Percentiles rank a stretch among this genome's conserved stretches.
These are phyloP conservation scores for Tyrannus savana DNA, from an alignment of 2,113 vertebrate species.

Conservation along the genomic window DNA sequence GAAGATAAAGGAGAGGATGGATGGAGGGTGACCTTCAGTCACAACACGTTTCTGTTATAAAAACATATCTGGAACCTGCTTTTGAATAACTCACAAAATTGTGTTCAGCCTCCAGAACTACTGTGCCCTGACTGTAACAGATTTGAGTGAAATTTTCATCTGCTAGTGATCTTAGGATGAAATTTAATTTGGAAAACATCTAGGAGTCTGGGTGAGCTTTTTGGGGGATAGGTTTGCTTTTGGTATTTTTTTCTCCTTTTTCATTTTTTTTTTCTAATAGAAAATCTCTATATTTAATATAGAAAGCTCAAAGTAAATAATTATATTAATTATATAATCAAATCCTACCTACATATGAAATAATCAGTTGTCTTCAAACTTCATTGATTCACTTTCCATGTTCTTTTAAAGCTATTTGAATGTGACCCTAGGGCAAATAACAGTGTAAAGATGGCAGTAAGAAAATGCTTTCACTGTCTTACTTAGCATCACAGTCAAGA, in stretches of 20 bases:
- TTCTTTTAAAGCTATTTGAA: slow-evolving; percentile 52
- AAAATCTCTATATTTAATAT: not conserved
- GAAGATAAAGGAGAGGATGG: not conserved
- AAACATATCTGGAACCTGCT: not conserved
- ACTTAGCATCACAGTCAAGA: slow-evolving; percentile 24
- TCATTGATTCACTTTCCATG: slow-evolving; percentile 1
- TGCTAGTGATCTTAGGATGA: not conserved
- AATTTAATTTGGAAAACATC: not conserved
- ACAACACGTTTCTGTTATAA: not conserved
- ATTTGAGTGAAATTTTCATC: slow-evolving; percentile 27
- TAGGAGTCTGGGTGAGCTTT: not conserved
- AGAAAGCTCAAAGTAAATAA: not conserved
- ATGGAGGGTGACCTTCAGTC: not conserved
- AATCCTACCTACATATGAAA: not conserved
- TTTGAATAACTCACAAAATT: not conserved
- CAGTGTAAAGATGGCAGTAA: slow-evolving; percentile 18
- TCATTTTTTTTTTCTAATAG: not conserved
- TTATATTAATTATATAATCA: not conserved
- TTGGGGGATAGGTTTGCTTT: not conserved
- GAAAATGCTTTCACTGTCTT: slow-evolving; percentile 28
- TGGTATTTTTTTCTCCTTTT: not conserved
- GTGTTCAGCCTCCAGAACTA: not conserved
- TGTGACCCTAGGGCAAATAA: slow-evolving; percentile 40
- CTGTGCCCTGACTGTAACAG: not conserved
- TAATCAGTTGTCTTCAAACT: not conserved